Conservation (phyloP, 2,797 vertebrate species). For the Macropus fuliginosus region DNA sequence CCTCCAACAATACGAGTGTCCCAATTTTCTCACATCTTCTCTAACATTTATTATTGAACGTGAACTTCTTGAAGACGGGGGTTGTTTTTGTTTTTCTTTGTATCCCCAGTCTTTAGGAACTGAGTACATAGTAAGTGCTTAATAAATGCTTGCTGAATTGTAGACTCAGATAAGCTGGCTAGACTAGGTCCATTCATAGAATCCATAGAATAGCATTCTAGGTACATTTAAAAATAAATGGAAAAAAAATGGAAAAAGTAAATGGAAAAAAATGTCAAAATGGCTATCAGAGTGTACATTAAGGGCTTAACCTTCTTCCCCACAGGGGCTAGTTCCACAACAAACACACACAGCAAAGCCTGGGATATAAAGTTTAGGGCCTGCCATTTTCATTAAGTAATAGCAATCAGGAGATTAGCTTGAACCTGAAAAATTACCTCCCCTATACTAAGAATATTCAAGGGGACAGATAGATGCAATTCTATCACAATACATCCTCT, state of each 20-base stretch:
- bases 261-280: background rate
- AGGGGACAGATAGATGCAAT: background rate
- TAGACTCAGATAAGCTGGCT: background rate
- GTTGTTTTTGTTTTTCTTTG: background rate
- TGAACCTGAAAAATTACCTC: background rate
- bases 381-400: background rate
- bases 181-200: background rate
- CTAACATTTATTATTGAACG: background rate
- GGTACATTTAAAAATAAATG: background rate
- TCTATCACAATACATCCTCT: background rate
- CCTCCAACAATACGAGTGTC: too few relatives aligned
- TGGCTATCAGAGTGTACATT: background rate
- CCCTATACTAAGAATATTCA: background rate
- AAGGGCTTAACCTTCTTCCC: background rate
- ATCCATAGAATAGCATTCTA: background rate
- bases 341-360: background rate
- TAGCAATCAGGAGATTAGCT: background rate
- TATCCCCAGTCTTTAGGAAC: background rate
- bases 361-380: background rate
- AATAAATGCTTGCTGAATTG: background rate
- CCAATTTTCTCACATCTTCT: too few relatives aligned
- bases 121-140: background rate
- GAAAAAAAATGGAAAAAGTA: background rate
- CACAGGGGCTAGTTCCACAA: background rate
- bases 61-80: background rate